Evolutionary conservation across 2,797 vertebrate species (phyloP), one percentile per base, ranked within the genome.

Genomic region (Hypotaenidia philippensis): DNA sequence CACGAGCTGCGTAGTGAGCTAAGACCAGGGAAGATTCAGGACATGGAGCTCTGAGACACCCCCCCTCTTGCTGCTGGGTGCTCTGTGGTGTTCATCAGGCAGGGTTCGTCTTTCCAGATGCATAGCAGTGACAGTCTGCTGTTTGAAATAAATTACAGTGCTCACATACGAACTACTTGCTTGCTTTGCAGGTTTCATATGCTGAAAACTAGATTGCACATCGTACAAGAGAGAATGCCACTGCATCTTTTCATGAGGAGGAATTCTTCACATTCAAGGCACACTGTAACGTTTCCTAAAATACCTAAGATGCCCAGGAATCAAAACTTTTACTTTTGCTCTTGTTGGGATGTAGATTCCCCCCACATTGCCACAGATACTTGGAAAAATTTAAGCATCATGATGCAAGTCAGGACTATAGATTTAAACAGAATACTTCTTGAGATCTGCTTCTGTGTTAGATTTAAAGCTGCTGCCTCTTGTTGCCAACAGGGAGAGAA

Each of bases 391-490:
- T 89, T 59, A 85, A 56, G 47, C 15, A 15, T 71, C 41, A 7
- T 50, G 34, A 2, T 65, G 20, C 8, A 2, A 75, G 50, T 75
- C 44, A 25, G 64, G 86, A 87, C 64, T 38, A 88, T 36, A 78
- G 89, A 32, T 50, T 79, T 72, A 86, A 89, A 84, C 11, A 7
- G 36, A 82, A 25, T 69, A 70, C 50, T 93, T 91, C 88, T 66
- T 26, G 77, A 93, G 70, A 85, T 52, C 63, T 68, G 50, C 40
- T 77, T 70, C 68, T 69, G 45, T 41, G 5, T 85, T 26, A 64
- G 60, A 44, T 90, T 94, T 91, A 92, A 76, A 90, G 65, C 79
- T 78, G 61, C 38, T 36, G 9, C 57, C n/a, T 71, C 79, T 83
- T 12, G 2, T 66, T 94, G 83, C 87, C 52, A 56, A 76, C 44